Base-by-base conservation (phyloP, 1,140 invertebrate species). In the Aphaenogaster ashmeadi region DNA sequence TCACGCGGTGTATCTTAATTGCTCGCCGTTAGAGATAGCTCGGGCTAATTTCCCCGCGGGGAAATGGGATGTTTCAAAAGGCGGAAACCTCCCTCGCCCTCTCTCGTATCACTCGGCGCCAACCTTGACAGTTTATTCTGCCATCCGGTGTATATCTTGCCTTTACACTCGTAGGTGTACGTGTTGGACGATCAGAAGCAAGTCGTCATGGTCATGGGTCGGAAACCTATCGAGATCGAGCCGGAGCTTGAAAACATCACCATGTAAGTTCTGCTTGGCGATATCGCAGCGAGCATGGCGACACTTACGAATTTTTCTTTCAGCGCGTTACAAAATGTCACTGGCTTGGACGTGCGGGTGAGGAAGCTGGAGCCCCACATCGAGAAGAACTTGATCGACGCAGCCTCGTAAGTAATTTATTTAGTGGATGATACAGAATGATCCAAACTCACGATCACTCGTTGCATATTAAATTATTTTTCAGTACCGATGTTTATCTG, bases 401-500 rank as follows among this genome's bases (percentile, higher is more conserved):
- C 96, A 80, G 96, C 95, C 38, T 97, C 97, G 97, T 98, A 96
- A 97, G 97, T 97, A n/a, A 60, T 62, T 71, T 33, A 11, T 50
- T 56, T 15, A 2, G 27, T 60, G 15, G 64, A 41, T 13, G 58
- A 50, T 38, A 18, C 33, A 18, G 36, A 15, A 8, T 52, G 27
- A 36, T 54, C 0, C 8, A 15, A 38, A 9, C 3, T 69, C 13
- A 69, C n/a, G n/a, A n/a, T 47, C 13, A 38, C 2, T 3, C 1
- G n/a, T 58, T 74, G 15, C 47, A 60, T 18, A 38, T 72, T 47
- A 15, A 36, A 38, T 88, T 88, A 69, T 85, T 97, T 84, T 97
- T 90, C 94, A 98, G 98, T 38, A 98, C 98, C 41, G 98, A 98
- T 89, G 96, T 98, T 94, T 98, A 98, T 88, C 96, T 98, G 52